phyloP scores from a whole-genome alignment of 1,140 invertebrate species.

The Diachasmimorpha longicaudata region DNA sequence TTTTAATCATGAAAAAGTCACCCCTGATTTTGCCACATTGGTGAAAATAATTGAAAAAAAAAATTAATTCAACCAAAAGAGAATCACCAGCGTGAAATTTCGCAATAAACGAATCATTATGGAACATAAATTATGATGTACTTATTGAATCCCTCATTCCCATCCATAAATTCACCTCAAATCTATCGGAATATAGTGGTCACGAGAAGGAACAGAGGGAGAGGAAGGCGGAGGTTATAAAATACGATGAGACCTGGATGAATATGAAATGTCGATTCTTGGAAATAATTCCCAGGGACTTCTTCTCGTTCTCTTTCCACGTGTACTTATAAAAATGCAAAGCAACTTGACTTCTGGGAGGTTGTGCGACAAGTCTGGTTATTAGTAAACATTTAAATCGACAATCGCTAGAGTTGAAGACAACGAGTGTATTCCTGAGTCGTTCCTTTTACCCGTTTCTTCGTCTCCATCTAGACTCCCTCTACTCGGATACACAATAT shows the following conservation, averaged over 20 bases:
- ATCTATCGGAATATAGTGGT: background rate
- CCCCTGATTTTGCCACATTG: slow-evolving; percentile 49
- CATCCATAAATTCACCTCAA: background rate
- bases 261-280: slow-evolving; percentile 54
- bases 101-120: slow-evolving; percentile 64
- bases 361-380: slow-evolving; percentile 62
- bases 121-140: slow-evolving; percentile 38
- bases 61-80: slow-evolving; percentile 1
- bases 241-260: slow-evolving; percentile 29
- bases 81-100: slow-evolving; percentile 35
- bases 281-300: slow-evolving; percentile 33
- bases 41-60: slow-evolving; percentile 37
- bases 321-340: slow-evolving; percentile 63
- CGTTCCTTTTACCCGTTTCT: background rate
- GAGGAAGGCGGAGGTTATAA: background rate
- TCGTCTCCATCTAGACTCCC: background rate
- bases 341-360: slow-evolving; percentile 61
- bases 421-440: slow-evolving; percentile 37
- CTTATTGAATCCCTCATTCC: background rate
- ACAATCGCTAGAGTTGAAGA: slow-evolving; percentile 54
- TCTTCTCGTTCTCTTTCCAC: background rate
- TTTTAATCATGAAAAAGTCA: slow-evolving; percentile 22
- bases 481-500: background rate
- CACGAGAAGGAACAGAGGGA: background rate
- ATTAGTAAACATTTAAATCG: slow-evolving; percentile 66